Percentiles rank a stretch among this genome's conserved stretches.
Evolutionary conservation across 2,888 invertebrate species (phyloP).

Genomic region (Gymnoscelis rufifasciata): DNA sequence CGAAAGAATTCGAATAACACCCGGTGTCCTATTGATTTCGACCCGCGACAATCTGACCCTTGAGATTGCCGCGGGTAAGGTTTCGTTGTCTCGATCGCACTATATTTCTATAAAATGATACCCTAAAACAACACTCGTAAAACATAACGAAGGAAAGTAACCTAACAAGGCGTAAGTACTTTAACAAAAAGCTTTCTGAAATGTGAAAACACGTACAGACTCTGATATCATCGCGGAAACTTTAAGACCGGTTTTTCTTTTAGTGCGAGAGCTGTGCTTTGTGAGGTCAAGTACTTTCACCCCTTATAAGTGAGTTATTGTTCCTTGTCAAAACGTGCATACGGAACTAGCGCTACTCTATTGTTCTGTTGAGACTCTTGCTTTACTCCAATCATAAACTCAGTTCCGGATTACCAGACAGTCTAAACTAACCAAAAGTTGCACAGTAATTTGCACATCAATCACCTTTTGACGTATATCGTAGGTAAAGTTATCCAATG

Average conservation of each 20-base stretch:
- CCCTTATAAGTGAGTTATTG: conserved; percentile 39
- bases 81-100: conserved; percentile 20
- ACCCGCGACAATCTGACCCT: conserved; percentile 13
- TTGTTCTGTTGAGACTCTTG: conserved; percentile 18
- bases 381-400: conserved; percentile 10
- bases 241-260: conserved; percentile 15
- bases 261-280: conserved; percentile 25
- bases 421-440: too few relatives aligned
- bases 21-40: conserved; percentile 9
- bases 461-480: too few relatives aligned
- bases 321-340: conserved; percentile 22
- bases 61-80: conserved; percentile 19
- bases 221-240: conserved; percentile 15
- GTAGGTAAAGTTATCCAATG: too few relatives aligned
- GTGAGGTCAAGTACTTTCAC: conserved; percentile 41
- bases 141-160: conserved; percentile 19
- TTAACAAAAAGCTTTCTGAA: conserved; percentile 15
- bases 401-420: conserved; percentile 1
- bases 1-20: conserved; percentile 2
- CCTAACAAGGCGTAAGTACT: conserved; percentile 8
- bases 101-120: conserved; percentile 20
- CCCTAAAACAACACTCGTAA: conserved; percentile 22
- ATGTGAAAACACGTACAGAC: conserved; percentile 13
- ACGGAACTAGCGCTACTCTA: conserved; percentile 13
- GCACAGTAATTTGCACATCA: too few relatives aligned